Conservation (phyloP, 2,797 vertebrate species). For the Iguana delicatissima region DNA sequence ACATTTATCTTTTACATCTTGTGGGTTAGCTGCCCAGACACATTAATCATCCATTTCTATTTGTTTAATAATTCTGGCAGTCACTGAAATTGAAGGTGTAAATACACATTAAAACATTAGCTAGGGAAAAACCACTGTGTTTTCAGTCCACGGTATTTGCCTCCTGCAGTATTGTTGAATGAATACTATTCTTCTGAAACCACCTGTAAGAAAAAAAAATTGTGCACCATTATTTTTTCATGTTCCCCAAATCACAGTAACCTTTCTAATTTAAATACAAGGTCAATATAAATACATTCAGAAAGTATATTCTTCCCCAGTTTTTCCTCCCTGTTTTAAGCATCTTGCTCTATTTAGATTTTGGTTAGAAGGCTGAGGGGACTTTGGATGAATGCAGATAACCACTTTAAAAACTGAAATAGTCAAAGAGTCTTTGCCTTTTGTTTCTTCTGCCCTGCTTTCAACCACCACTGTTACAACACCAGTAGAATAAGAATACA, state of each 20-base stretch:
- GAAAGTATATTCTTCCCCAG: neutral
- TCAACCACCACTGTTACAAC: too few species aligned
- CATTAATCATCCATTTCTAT: slow-evolving; percentile 23
- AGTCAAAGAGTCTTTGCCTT: neutral
- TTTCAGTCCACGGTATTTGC: slow-evolving; percentile 51
- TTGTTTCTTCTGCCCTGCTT: neutral
- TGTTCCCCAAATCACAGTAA: slow-evolving; percentile 43
- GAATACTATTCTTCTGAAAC: slow-evolving; percentile 50
- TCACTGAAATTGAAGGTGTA: slow-evolving; percentile 44
- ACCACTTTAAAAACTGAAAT: neutral
- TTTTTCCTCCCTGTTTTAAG: neutral
- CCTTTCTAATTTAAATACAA: slow-evolving; percentile 39
- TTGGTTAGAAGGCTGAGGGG: neutral
- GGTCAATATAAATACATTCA: neutral
- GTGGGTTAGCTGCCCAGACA: slow-evolving; percentile 36
- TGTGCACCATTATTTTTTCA: neutral
- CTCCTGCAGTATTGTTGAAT: slow-evolving; percentile 53
- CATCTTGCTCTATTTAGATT: neutral
- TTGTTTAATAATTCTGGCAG: slow-evolving; percentile 50
- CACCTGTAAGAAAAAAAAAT: slow-evolving; percentile 42
- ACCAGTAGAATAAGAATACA: too few species aligned
- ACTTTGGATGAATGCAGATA: neutral
- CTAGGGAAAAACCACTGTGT: slow-evolving; percentile 36
- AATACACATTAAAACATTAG: slow-evolving; percentile 50
- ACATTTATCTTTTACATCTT: neutral